phyloP scores from a whole-genome alignment of 2,888 invertebrate species.

The Synanthedon myopaeformis region DNA sequence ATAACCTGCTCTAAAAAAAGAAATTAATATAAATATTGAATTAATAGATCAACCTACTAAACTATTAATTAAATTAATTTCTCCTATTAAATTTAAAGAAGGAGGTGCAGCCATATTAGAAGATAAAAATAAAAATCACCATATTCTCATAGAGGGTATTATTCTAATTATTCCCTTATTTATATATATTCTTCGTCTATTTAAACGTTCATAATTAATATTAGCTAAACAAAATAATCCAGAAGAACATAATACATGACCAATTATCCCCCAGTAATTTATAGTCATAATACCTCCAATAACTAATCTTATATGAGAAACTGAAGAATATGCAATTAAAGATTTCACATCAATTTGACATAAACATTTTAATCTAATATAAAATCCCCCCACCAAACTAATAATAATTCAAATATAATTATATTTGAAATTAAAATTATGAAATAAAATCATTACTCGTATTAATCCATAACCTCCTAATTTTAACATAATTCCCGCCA shows the following conservation, averaged over 20 bases:
- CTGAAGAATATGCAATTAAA: conserved; percentile 81
- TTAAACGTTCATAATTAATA: conserved; percentile 72
- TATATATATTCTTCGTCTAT: conserved; percentile 72
- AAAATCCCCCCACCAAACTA: conserved; percentile 70
- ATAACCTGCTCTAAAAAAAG: conserved; percentile 76
- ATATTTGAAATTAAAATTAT: conserved; percentile 50
- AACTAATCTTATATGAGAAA: conserved; percentile 76
- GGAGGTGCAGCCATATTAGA: conserved; percentile 77
- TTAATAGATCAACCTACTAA: conserved; percentile 62
- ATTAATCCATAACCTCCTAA: conserved; percentile 78
- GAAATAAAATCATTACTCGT: conserved; percentile 64
- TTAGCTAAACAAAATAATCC: conserved; percentile 76
- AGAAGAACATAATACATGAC: conserved; percentile 75
- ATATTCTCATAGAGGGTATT: conserved; percentile 69
- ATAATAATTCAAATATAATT: conserved; percentile 66
- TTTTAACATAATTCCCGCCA: conserved; percentile 79
- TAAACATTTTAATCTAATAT: conserved; percentile 75
- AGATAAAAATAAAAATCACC: conserved; percentile 75
- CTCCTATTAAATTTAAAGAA: conserved; percentile 75
- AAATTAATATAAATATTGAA: conserved; percentile 65
- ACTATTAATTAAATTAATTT: conserved; percentile 74
- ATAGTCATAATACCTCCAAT: conserved; percentile 70
- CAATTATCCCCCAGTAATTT: conserved; percentile 63
- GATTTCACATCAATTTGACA: conserved; percentile 77
- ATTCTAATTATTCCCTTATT: conserved; percentile 74